phyloP scores from a whole-genome alignment of 2,113 vertebrate species.

The Cyprinodon variegatus region DNA sequence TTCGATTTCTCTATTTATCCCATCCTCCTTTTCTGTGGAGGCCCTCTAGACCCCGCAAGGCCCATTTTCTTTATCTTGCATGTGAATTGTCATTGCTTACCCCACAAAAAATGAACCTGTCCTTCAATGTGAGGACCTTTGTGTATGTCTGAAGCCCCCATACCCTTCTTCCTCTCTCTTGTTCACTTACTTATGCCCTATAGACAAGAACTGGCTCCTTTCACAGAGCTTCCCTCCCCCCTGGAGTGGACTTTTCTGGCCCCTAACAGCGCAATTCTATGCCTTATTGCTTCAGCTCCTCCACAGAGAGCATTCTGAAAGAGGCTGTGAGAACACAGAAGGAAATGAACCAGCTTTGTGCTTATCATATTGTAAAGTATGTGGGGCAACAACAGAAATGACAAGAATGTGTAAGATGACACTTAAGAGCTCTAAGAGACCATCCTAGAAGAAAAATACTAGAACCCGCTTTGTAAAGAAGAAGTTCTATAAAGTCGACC shows the following conservation, averaged over 20 bases:
- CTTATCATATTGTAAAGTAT: slow-evolving; percentile 60
- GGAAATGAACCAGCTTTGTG: slow-evolving; percentile 70
- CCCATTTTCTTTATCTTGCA: slow-evolving; percentile 72
- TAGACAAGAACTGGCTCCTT: slow-evolving; percentile 70
- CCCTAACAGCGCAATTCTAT: slow-evolving; percentile 66
- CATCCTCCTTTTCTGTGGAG: slow-evolving; percentile 51
- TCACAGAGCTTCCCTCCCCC: slow-evolving; percentile 63
- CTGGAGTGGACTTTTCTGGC: slow-evolving; percentile 64
- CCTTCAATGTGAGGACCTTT: slow-evolving; percentile 75
- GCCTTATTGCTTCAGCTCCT: slow-evolving; percentile 69
- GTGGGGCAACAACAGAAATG: slow-evolving; percentile 59
- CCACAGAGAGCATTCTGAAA: slow-evolving; percentile 57
- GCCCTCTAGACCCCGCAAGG: slow-evolving; percentile 64
- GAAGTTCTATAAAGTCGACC: slow-evolving; percentile 55
- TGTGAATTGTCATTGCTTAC: slow-evolving; percentile 71
- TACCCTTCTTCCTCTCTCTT: slow-evolving; percentile 24
- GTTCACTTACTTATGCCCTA: slow-evolving; percentile 65
- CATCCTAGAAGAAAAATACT: slow-evolving; percentile 46
- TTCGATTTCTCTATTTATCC: slow-evolving; percentile 57
- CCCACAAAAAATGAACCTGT: slow-evolving; percentile 70
- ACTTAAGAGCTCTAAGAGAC: slow-evolving; percentile 49
- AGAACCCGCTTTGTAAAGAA: slow-evolving; percentile 35
- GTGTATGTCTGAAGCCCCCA: slow-evolving; percentile 59
- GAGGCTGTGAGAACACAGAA: slow-evolving; percentile 59
- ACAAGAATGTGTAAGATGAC: slow-evolving; percentile 62